phyloP scores from a whole-genome alignment of 2,797 vertebrate species.

The Alauda arvensis region DNA sequence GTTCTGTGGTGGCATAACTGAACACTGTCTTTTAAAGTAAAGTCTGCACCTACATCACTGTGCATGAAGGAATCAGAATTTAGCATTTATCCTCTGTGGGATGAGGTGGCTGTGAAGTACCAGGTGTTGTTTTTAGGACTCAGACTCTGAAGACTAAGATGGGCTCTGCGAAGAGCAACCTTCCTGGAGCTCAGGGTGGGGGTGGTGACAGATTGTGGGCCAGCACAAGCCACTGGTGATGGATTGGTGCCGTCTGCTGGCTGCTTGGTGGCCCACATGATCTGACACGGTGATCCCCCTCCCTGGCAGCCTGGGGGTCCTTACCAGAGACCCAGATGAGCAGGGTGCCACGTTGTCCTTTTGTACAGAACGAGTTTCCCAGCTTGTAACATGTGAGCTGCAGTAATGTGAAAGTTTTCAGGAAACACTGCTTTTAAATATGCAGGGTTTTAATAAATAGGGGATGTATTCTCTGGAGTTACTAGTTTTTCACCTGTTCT shows the following conservation, averaged over 20 bases:
- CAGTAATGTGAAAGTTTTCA: fast-evolving
- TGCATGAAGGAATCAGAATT: neutral
- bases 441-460: neutral
- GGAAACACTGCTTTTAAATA: neutral
- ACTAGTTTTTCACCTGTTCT: neutral
- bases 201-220: neutral
- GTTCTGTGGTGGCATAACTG: neutral
- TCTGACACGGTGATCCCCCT: neutral
- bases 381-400: neutral
- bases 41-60: fast-evolving
- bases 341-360: neutral
- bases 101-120: neutral
- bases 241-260: constrained; percentile 5
- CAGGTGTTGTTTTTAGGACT: neutral
- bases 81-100: neutral
- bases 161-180: neutral
- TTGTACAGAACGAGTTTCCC: fast-evolving
- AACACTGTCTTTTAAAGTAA: neutral
- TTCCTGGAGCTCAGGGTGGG: neutral
- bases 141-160: neutral
- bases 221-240: neutral
- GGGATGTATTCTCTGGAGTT: neutral
- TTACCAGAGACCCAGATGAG: neutral
- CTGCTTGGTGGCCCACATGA: neutral
- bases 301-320: fast-evolving